These are phyloP conservation scores for Macrotis lagotis DNA, from an alignment of 2,113 vertebrate species.

Conservation along the genomic window DNA sequence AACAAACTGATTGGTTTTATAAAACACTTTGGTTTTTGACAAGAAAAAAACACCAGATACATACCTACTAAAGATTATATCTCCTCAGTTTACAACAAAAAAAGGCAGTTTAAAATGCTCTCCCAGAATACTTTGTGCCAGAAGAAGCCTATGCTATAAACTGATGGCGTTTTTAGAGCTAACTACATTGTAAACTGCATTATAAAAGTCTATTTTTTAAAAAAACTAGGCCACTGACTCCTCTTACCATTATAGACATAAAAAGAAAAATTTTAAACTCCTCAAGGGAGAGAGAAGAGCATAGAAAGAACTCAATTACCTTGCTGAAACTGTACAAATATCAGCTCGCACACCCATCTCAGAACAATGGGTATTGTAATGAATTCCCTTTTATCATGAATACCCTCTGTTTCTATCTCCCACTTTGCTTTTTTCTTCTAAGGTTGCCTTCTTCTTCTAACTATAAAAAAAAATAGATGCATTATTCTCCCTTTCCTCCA, in stretches of 20 bases:
- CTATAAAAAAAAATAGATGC: neutral
- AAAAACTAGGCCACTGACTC: constrained; percentile 37
- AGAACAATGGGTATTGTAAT: constrained; percentile 37
- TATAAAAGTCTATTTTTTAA: constrained; percentile 21
- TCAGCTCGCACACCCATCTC: neutral
- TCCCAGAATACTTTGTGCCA: neutral
- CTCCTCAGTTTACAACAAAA: neutral
- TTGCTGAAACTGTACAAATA: constrained; percentile 22
- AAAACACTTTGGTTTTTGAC: neutral
- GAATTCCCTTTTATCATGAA: neutral
- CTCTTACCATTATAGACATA: constrained; percentile 35
- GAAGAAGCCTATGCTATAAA: neutral
- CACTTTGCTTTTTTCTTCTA: neutral
- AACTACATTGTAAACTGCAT: constrained; percentile 25
- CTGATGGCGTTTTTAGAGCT: neutral
- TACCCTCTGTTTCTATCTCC: neutral
- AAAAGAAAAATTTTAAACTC: constrained; percentile 48
- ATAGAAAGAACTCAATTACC: constrained; percentile 47
- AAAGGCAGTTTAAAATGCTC: neutral
- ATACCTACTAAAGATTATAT: neutral
- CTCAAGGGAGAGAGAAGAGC: constrained; percentile 35
- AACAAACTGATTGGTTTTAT: neutral
- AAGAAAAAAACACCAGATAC: neutral
- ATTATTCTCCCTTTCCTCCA: neutral
- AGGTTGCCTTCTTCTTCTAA: neutral